phyloP scores from a whole-genome alignment of 2,113 vertebrate species.

The Kryptolebias marmoratus region DNA sequence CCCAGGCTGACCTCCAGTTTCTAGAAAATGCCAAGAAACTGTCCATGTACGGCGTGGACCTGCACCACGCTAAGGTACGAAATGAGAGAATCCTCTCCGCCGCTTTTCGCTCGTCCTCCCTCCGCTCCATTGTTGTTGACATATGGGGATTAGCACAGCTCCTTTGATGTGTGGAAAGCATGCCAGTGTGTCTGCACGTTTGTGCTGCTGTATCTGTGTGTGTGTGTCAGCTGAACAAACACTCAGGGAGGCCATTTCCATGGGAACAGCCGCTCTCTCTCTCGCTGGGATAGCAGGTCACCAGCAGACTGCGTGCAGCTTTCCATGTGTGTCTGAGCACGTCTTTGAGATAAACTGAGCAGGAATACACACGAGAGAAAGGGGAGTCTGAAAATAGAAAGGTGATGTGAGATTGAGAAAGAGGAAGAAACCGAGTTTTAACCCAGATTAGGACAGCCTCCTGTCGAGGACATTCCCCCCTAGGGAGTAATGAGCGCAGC shows the following conservation, averaged over 20 bases:
- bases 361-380: constrained; percentile 38
- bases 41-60: constrained; percentile 98
- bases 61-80: constrained; percentile 96
- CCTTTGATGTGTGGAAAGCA: constrained; percentile 61
- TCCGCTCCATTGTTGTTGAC: constrained; percentile 25
- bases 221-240: constrained; percentile 80
- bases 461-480: no score
- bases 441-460: constrained; percentile 12
- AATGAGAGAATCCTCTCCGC: constrained; percentile 39
- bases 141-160: constrained; percentile 39
- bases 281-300: constrained; percentile 59
- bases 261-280: constrained; percentile 62
- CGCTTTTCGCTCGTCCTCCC: neutral
- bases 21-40: constrained; percentile 98
- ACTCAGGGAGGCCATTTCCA: constrained; percentile 64
- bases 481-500: constrained; percentile 20
- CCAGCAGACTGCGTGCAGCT: constrained; percentile 37
- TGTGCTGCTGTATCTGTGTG: constrained; percentile 12
- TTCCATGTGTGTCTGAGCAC: constrained; percentile 37
- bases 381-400: constrained; percentile 42
- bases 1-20: constrained; percentile 94
- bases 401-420: constrained; percentile 34
- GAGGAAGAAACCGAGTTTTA: constrained; percentile 21
- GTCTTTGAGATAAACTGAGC: constrained; percentile 19
- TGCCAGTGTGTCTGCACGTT: constrained; percentile 22